Evolutionary conservation across 2,113 vertebrate species (phyloP).

Genomic region (Lanius ludovicianus): DNA sequence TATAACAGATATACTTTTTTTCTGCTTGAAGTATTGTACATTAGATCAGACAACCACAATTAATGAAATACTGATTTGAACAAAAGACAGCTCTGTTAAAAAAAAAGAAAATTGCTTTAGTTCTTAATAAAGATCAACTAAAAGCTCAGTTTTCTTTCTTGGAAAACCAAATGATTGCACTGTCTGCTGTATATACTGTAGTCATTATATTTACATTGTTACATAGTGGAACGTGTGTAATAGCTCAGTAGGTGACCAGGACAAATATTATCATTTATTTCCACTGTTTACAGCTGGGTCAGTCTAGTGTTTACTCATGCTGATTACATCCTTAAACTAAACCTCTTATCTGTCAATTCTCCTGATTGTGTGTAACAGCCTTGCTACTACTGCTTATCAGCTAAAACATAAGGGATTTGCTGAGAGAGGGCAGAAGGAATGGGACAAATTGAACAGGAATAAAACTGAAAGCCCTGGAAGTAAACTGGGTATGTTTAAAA

Average conservation of each 20-base stretch:
- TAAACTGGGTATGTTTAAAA: not conserved
- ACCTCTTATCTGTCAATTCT: slow-evolving; percentile 61
- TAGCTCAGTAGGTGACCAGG: slow-evolving; percentile 54
- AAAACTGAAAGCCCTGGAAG: not conserved
- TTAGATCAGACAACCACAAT: not conserved
- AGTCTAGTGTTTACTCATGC: slow-evolving; percentile 55
- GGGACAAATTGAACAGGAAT: not conserved
- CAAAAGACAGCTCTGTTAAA: not conserved
- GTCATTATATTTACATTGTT: slow-evolving; percentile 34
- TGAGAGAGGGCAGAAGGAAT: not conserved
- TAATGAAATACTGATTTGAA: not conserved
- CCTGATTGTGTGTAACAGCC: slow-evolving; percentile 31
- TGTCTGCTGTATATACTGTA: not conserved
- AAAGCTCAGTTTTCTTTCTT: not conserved
- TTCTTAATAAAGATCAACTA: not conserved
- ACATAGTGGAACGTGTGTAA: slow-evolving; percentile 36
- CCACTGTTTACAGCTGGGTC: slow-evolving; percentile 58
- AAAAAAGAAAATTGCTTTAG: not conserved
- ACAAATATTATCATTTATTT: slow-evolving; percentile 66
- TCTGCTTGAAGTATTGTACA: not conserved
- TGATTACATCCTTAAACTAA: slow-evolving; percentile 70
- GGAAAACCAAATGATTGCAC: not conserved
- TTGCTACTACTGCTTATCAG: slow-evolving; percentile 47
- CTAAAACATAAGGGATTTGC: slow-evolving; percentile 38
- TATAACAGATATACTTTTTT: not conserved